Evolutionary conservation across 92 coral and sea anemone species (phyloP).

Genomic region (Chrysogorgia sp.): DNA sequence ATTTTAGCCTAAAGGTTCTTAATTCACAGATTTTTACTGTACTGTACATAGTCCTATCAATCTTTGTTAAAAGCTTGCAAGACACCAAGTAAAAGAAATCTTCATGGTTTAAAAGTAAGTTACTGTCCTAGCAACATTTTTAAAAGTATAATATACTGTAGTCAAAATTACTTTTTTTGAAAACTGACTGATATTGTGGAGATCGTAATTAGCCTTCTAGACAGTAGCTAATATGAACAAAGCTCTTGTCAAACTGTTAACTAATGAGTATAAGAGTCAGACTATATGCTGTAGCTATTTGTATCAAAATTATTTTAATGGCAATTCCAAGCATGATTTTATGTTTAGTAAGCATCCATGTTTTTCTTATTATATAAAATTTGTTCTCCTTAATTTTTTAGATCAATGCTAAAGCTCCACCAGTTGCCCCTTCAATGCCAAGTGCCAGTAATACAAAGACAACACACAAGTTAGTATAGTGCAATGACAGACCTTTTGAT

Average conservation of each 20-base stretch:
- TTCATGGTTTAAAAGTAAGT: constrained; percentile 91
- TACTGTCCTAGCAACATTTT: not conserved
- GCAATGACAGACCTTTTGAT: not conserved
- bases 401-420: constrained; percentile 61
- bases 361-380: not conserved
- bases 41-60: too few species aligned
- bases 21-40: too few species aligned
- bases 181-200: too few species aligned
- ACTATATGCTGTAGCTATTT: too few species aligned
- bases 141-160: too few species aligned
- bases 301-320: too few species aligned
- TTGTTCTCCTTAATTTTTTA: constrained; percentile 1
- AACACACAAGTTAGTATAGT: constrained; percentile 12
- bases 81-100: constrained; percentile 93
- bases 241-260: too few species aligned
- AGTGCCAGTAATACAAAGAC: constrained; percentile 16
- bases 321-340: not conserved
- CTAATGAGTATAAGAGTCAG: too few species aligned
- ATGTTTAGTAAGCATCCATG: not conserved
- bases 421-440: constrained; percentile 37
- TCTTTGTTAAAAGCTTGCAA: constrained; percentile 72
- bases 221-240: too few species aligned
- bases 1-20: too few species aligned
- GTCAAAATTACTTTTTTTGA: too few species aligned
- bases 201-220: too few species aligned